Evolutionary conservation across 1,140 invertebrate species (phyloP), one percentile per base, ranked within the genome.

Genomic region (Sminthurides bifidus): DNA sequence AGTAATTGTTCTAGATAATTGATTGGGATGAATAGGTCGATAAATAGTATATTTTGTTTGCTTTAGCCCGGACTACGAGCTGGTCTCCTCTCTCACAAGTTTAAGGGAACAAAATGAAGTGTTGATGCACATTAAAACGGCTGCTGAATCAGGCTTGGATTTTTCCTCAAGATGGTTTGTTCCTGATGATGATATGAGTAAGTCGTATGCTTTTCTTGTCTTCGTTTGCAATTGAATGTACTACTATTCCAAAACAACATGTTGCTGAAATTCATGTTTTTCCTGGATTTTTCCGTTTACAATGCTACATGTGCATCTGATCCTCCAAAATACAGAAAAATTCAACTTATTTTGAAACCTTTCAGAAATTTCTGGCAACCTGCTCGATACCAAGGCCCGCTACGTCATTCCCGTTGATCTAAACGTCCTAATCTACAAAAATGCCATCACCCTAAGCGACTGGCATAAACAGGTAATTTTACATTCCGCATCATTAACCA

Each of bases 361-460:
- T 26, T 57, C 52, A 21, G 58, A 65, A n/a, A n/a, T n/a, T n/a
- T n/a, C n/a, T n/a, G 63, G 66, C 15, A 66, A 65, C 31, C 49
- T 74, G 40, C 56, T 52, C 49, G 8, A 66, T 68, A 46, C 67
- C 69, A 5, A 56, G 61, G 73, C 72, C 1, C 65, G 60, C 0
- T 55, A 72, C 21, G 71, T 79, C 30, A 64, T 77, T 17, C 77
- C 77, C 10, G 76, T 77, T n/a, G 77, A 79, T 63, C 64, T 79
- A 19, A 79, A 79, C 65, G 69, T 72, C 27, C 70, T 77, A 37
- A 61, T 78, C 37, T 77, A 72, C 55, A 19, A 30, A 12, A 55
- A 55, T 30, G 58, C 58, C 1, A 3, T 21, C 10, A 1, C 44
- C 8, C 30, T 59, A n/a, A n/a, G n/a, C n/a, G n/a, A n/a, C n/a